A percentile compares a stretch with the other conserved stretches of the same genome.
Evolutionary conservation across 1,140 invertebrate species (phyloP).

Genomic region (Marisa cornuarietis): DNA sequence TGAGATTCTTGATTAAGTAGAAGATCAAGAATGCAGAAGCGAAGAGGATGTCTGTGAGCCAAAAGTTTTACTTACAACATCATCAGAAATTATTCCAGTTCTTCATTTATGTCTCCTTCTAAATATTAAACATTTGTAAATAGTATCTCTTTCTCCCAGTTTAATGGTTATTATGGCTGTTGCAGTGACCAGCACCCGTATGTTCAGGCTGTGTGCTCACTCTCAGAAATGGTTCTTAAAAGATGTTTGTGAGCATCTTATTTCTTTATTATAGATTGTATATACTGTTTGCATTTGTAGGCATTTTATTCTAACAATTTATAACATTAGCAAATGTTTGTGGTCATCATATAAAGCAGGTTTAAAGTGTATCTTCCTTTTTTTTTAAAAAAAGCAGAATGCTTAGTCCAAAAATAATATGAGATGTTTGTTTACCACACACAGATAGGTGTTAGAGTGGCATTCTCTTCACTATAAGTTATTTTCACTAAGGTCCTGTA

Average conservation of each 20-base stretch:
- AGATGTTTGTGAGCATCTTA: slow-evolving; percentile 51
- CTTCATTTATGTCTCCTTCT: background rate
- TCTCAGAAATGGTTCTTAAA: slow-evolving; percentile 37
- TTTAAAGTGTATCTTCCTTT: background rate
- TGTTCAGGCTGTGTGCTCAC: slow-evolving; percentile 44
- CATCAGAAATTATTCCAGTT: background rate
- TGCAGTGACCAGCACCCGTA: slow-evolving; percentile 50
- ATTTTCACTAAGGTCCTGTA: background rate
- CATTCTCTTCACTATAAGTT: background rate
- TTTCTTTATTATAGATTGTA: background rate
- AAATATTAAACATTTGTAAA: no score
- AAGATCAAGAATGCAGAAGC: background rate
- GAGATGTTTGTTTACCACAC: background rate
- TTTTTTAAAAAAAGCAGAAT: background rate
- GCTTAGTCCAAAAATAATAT: background rate
- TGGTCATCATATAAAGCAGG: background rate
- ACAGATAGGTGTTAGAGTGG: background rate
- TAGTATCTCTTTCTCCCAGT: no score
- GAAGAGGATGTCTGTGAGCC: background rate
- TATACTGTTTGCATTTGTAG: background rate
- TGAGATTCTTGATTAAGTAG: background rate
- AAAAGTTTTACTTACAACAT: background rate
- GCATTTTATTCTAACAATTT: background rate
- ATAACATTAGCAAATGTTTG: background rate
- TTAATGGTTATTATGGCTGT: slow-evolving; percentile 1